A percentile compares a stretch with the other conserved stretches of the same genome.
Evolutionary conservation across 2,113 vertebrate genomes (phyloP).

Genomic region (Agelaius phoeniceus): DNA sequence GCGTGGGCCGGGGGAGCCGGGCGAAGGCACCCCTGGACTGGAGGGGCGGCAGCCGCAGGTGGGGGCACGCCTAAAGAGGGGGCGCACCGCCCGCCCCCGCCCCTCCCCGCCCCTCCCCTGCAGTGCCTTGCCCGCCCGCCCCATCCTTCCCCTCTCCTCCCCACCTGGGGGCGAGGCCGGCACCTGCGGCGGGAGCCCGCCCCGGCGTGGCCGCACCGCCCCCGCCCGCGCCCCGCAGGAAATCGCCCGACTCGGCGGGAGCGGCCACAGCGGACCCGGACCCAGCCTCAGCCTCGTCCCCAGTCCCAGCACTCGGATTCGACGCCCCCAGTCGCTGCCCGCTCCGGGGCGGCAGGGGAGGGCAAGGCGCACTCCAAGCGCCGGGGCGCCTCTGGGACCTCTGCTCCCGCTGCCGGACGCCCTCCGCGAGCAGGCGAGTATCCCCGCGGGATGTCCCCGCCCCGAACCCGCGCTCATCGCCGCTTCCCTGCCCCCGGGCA

Average conservation of each 20-base stretch:
- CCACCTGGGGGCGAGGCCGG: neutral
- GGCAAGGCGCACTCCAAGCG: neutral
- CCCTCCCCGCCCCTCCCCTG: no score
- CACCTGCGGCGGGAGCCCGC: neutral
- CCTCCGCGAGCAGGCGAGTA: neutral
- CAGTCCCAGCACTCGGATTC: neutral
- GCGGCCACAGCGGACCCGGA: neutral
- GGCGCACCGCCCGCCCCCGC: neutral
- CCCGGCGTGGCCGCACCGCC: neutral
- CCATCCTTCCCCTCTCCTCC: neutral
- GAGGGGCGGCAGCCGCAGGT: neutral
- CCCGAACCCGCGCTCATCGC: neutral
- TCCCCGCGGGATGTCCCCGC: no score
- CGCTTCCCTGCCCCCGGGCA: neutral
- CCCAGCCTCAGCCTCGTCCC: neutral
- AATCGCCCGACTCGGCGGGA: neutral
- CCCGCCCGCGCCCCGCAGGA: neutral
- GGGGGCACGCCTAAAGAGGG: neutral
- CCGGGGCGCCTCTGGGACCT: neutral
- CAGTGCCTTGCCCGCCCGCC: no score
- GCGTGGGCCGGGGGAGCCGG: neutral
- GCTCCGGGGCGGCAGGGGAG: neutral
- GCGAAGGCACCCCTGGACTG: neutral
- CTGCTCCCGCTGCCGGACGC: neutral
- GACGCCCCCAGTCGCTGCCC: neutral